Conservation (phyloP, 2,888 invertebrate species). For the Listrodromus nycthemerus region DNA sequence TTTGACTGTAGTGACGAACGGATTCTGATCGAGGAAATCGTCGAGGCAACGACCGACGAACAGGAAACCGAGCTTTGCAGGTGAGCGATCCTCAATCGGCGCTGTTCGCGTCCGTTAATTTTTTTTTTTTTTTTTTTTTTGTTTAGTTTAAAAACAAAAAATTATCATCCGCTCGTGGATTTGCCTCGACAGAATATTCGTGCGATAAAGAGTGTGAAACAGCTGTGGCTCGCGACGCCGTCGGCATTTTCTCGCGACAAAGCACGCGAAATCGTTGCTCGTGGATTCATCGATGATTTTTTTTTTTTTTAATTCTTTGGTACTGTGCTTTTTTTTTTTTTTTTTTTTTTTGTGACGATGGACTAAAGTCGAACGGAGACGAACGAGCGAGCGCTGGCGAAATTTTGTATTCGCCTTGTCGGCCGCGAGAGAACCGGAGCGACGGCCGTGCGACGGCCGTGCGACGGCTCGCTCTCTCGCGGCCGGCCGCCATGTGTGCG, state of each 20-base stretch:
- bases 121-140: not conserved
- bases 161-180: not conserved
- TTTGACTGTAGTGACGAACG: constrained; percentile 85
- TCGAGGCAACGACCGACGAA: constrained; percentile 85
- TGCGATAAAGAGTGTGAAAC: not conserved
- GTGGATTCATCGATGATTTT: not conserved
- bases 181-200: not conserved
- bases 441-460: constrained; percentile 44
- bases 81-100: constrained; percentile 69
- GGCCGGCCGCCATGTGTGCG: constrained; percentile 62
- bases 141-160: too few species aligned
- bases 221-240: not conserved
- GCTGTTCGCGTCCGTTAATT: not conserved
- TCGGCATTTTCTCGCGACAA: not conserved
- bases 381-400: not conserved
- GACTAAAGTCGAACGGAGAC: not conserved
- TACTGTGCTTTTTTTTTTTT: not conserved
- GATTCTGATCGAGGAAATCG: constrained; percentile 86
- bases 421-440: constrained; percentile 33
- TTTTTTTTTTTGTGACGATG: not conserved
- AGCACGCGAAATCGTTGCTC: not conserved
- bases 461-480: not conserved
- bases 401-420: not conserved
- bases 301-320: too few species aligned
- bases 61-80: constrained; percentile 81